These are phyloP conservation scores for Thinocorus orbignyianus DNA, from an alignment of 2,113 vertebrate species.

Conservation along the genomic window DNA sequence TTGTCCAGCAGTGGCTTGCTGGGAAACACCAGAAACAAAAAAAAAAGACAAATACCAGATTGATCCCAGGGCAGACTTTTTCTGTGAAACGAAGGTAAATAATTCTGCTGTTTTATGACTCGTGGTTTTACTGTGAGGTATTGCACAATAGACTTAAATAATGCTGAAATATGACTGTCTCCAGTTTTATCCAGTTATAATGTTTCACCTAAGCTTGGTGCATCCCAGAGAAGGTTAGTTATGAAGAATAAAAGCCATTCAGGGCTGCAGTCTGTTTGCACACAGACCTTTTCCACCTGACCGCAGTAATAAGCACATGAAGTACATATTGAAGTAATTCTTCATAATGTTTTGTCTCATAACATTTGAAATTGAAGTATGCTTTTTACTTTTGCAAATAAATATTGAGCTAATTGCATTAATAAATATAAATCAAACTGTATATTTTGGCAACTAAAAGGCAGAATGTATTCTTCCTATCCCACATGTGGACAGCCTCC, in stretches of 20 bases:
- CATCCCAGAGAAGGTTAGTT: not conserved
- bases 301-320: not conserved
- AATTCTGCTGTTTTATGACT: not conserved
- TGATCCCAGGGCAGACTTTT: not conserved
- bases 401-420: not conserved
- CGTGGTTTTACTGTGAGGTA: not conserved
- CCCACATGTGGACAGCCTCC: accelerated
- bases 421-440: not conserved
- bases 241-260: not conserved
- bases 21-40: not conserved
- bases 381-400: not conserved
- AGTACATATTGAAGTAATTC: not conserved
- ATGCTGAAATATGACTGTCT: not conserved
- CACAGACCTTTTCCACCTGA: not conserved
- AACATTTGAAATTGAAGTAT: not conserved
- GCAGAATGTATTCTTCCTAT: not conserved
- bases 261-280: not conserved
- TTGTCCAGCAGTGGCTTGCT: not conserved
- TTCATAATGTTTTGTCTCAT: not conserved
- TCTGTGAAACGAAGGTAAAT: not conserved
- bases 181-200: not conserved
- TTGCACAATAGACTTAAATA: conserved; percentile 7
- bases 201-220: not conserved
- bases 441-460: not conserved
- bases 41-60: not conserved